These are phyloP conservation scores for Chelonus insularis DNA, from an alignment of 1,140 invertebrate species.

Conservation along the genomic window DNA sequence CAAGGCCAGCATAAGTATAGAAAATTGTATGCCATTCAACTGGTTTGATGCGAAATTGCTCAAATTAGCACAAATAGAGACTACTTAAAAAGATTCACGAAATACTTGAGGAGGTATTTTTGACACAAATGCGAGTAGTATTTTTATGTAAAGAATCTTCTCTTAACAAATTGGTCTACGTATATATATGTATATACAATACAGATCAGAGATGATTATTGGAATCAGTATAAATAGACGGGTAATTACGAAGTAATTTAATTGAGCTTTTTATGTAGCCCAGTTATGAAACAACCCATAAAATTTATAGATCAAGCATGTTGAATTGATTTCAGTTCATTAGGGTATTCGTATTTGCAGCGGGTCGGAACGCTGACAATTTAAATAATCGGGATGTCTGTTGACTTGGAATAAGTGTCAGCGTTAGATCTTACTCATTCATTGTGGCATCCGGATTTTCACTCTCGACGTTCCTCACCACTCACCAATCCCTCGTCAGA, in stretches of 20 bases:
- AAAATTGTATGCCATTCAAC: no score
- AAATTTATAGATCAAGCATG: constrained; percentile 1
- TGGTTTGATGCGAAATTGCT: no score
- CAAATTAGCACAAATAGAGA: no score
- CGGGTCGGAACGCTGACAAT: constrained; percentile 36
- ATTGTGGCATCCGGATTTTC: constrained; percentile 5
- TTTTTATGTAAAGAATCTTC: no score
- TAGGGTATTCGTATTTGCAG: constrained; percentile 28
- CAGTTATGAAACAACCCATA: background rate
- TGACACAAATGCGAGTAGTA: no score
- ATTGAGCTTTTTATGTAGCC: constrained; percentile 1
- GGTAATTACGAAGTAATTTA: background rate
- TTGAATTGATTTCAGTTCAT: constrained; percentile 15
- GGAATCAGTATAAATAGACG: background rate
- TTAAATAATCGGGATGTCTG: constrained; percentile 50
- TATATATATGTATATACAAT: no score
- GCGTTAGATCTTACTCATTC: constrained; percentile 13
- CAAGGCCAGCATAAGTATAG: no score
- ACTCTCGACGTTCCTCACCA: background rate
- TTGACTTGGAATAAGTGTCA: constrained; percentile 50
- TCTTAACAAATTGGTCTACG: no score
- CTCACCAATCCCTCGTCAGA: constrained; percentile 17
- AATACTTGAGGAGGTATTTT: no score
- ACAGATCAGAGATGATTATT: background rate
- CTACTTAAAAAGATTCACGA: no score